Base-by-base conservation (phyloP, 2,888 invertebrate genomes). In the Dryadula phaetusa region DNA sequence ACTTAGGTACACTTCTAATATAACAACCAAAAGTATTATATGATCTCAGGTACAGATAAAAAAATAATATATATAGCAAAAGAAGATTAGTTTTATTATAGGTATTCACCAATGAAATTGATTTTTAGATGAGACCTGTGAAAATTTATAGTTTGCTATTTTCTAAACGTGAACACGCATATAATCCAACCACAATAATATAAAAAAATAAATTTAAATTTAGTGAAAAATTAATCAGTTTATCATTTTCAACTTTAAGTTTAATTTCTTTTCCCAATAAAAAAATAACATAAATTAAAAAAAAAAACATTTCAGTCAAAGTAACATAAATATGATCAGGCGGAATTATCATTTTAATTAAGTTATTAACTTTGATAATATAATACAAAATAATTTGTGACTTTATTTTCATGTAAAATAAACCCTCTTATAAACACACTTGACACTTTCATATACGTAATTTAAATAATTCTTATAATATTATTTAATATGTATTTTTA, bases 151-250 rank as follows among this genome's bases (percentile, higher is more conserved):
- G 7, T 34, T 32, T 32, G 25, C 47, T 56, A 64, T 58, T 64
- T 64, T 56, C 56, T 64, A 64, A 64, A 64, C 47, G 56, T 58
- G 47, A 56, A 64, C 56, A 14, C 20, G 8, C 14, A 44, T 12
- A 18, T 54, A 20, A 7, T 12, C 12, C 22, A 64, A 46, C 56
- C 64, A 58, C 18, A 54, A 64, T 64, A 64, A 56, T 58, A 18
- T 40, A 34, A 64, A 14, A 16, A 18, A 20, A 14, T 47, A 16
- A 56, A 54, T 20, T 16, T 10, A 54, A 16, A 18, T n/a, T n/a
- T n/a, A n/a, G n/a, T n/a, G n/a, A n/a, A n/a, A n/a, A n/a, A n/a
- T n/a, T n/a, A n/a, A n/a, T n/a, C n/a, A n/a, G n/a, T n/a, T n/a
- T n/a, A n/a, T n/a, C n/a, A n/a, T n/a, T n/a, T n/a, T n/a, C n/a